These are phyloP conservation scores for Dromiciops gliroides DNA, from an alignment of 2,113 vertebrate genomes.

Conservation along the genomic window DNA sequence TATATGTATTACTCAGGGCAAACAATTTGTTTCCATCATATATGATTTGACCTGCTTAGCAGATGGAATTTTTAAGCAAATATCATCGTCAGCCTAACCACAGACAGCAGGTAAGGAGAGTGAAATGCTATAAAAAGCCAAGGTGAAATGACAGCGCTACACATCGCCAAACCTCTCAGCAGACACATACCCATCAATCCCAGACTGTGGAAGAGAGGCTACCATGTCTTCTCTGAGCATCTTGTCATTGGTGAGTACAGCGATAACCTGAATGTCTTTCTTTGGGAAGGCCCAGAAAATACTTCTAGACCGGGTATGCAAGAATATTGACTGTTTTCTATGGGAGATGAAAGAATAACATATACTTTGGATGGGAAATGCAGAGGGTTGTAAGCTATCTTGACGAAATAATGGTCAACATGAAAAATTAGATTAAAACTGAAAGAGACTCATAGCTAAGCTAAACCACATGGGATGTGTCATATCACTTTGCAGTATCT, in stretches of 20 bases:
- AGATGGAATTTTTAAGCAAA: conserved; percentile 72
- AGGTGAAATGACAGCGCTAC: neutral
- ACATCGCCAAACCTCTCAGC: conserved; percentile 8
- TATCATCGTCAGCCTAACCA: conserved; percentile 16
- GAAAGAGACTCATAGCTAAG: conserved; percentile 56
- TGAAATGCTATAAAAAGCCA: conserved; percentile 68
- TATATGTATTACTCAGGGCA: neutral
- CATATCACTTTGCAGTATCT: conserved; percentile 24
- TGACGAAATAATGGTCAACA: conserved; percentile 67
- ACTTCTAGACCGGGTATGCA: neutral
- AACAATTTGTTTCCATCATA: neutral
- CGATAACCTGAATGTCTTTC: neutral
- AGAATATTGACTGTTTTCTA: conserved; percentile 16
- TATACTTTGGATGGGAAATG: neutral
- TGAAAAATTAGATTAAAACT: conserved; percentile 72
- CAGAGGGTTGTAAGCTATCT: conserved; percentile 26
- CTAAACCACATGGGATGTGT: conserved; percentile 63
- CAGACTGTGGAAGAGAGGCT: neutral
- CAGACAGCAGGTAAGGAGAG: conserved; percentile 55
- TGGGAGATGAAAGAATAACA: conserved; percentile 8
- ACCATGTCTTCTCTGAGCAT: conserved; percentile 38
- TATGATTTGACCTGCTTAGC: conserved; percentile 64
- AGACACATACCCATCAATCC: neutral
- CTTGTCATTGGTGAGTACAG: conserved; percentile 62
- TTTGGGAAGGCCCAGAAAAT: neutral